These are phyloP conservation scores for Bufotes viridis DNA, from an alignment of 2,797 vertebrate genomes.

Conservation along the genomic window DNA sequence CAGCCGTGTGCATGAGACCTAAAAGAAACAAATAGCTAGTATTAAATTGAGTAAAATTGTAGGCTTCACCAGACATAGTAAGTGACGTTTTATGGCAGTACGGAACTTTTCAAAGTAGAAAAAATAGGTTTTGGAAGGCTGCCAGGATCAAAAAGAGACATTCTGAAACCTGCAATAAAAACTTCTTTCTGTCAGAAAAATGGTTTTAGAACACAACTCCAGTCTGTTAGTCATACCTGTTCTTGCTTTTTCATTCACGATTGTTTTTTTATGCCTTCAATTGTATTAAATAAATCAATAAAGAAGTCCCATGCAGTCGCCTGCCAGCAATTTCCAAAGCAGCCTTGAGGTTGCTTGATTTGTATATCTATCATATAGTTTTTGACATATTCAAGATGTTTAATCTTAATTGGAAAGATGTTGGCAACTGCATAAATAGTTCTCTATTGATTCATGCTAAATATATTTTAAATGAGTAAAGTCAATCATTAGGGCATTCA, in stretches of 20 bases:
- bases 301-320: background rate
- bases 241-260: constrained; percentile 7
- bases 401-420: constrained; percentile 44
- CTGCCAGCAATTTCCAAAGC: constrained; percentile 18
- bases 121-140: background rate
- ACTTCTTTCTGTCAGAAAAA: background rate
- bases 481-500: constrained; percentile 30
- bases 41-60: constrained; percentile 12
- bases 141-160: background rate
- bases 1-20: no score
- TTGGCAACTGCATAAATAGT: constrained; percentile 39
- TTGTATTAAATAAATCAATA: constrained; percentile 45
- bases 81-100: background rate
- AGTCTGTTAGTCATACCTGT: constrained; percentile 7
- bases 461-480: constrained; percentile 26
- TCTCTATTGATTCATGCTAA: constrained; percentile 51
- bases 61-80: background rate
- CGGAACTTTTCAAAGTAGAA: background rate
- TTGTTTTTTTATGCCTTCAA: constrained; percentile 14
- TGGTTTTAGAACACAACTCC: constrained; percentile 1
- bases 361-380: constrained; percentile 46
- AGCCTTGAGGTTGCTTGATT: constrained; percentile 19
- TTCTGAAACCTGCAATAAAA: constrained; percentile 2
- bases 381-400: constrained; percentile 41
- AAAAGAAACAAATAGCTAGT: constrained; percentile 11